Base-by-base conservation (phyloP, 2,113 vertebrate species). In the Garra rufa region DNA sequence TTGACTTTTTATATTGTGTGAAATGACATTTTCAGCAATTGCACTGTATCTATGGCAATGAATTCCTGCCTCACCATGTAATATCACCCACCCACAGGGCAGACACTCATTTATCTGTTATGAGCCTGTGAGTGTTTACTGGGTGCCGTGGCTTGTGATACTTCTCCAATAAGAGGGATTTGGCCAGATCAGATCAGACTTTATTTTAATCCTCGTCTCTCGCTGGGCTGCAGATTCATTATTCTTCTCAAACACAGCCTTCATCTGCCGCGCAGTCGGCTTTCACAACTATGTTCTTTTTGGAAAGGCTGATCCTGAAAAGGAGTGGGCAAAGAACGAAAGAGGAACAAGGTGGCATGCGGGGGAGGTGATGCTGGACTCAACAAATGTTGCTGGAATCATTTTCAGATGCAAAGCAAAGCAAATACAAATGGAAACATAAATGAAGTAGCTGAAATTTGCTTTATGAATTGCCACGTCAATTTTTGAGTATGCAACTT, bases 191-290 rank as follows among this genome's bases (percentile, higher is more conserved):
- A 67, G 77, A 50, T 46, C 41, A 80, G 59, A n/a, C 41, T 65
- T 67, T 48, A 48, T 80, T 79, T 80, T 48, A 80, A 80, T 80
- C 78, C 43, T 46, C 14, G 19, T 65, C 59, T 80, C 59, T 80
- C 24, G 17, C 59, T 65, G 43, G 26, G 78, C 59, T 48, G 15
- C 30, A 10, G 43, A 30, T 80, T 67, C 77, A 65, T 44, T 78
- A 59, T 61, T 59, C 76, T 78, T 78, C 21, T 63, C 59, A 48
- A 80, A 80, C 26, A 65, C 3, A 5, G 24, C 38, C 21, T 59
- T 78, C 19, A 59, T 78, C 76, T 57, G 38, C 13, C 15, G 24
- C 57, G 46, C 57, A 11, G 57, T 80, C 26, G 21, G 59, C n/a
- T 65, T 80, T 80, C 59, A 80, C 24, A 63, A 21, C 24, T 80